These are phyloP conservation scores for Ornithoptera priamus DNA, from an alignment of 2,888 invertebrate species.

Conservation along the genomic window DNA sequence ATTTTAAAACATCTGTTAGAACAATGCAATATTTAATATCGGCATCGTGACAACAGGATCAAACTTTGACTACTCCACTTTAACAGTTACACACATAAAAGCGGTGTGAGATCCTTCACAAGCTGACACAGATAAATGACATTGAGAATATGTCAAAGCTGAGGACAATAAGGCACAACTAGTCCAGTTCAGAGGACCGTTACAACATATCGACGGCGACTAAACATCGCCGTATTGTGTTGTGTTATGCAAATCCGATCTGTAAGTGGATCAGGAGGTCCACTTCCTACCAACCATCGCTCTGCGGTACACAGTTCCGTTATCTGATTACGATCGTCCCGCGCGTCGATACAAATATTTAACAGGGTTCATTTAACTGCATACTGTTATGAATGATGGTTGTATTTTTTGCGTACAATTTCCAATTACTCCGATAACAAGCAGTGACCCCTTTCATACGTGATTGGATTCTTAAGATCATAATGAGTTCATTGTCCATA, in stretches of 20 bases:
- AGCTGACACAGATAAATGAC: slow-evolving; percentile 7
- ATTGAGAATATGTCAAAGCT: background rate
- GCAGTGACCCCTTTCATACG: no score
- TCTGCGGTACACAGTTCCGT: slow-evolving; percentile 2
- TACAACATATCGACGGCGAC: slow-evolving; percentile 6
- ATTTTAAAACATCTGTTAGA: no score
- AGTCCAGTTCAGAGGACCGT: slow-evolving; percentile 1
- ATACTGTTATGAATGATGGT: no score
- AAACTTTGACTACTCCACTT: no score
- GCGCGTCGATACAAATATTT: background rate
- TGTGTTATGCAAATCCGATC: slow-evolving; percentile 21
- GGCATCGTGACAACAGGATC: no score
- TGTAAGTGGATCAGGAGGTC: slow-evolving; percentile 1
- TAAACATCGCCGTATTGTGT: background rate
- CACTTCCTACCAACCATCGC: background rate
- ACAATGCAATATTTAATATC: no score
- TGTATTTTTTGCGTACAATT: no score
- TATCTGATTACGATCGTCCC: background rate
- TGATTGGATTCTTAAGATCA: no score
- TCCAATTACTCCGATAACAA: no score
- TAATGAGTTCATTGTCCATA: no score
- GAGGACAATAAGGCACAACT: background rate
- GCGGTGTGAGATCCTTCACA: no score
- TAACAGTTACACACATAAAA: no score
- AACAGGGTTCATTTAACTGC: background rate